Evolutionary conservation across 2,113 vertebrate species (phyloP).

Genomic region (Lutjanus erythropterus): DNA sequence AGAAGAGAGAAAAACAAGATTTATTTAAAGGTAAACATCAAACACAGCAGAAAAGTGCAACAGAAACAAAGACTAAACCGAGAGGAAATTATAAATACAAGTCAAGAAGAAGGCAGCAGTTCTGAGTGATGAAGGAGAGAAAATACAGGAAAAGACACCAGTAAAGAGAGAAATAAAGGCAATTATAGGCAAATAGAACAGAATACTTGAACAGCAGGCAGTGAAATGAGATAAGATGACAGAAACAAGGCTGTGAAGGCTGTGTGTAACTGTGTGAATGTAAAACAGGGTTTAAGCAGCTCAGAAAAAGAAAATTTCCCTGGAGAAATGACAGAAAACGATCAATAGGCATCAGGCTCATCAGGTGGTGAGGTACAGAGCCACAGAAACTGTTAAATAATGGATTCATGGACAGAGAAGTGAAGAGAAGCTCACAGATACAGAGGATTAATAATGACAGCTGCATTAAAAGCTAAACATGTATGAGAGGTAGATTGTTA

Average conservation of each 20-base stretch:
- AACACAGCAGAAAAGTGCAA: slow-evolving; percentile 57
- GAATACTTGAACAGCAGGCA: background rate
- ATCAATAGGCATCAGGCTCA: background rate
- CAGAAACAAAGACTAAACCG: slow-evolving; percentile 34
- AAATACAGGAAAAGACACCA: slow-evolving; percentile 6
- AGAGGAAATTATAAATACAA: slow-evolving; percentile 12
- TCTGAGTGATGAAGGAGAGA: slow-evolving; percentile 14
- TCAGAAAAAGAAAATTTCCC: background rate
- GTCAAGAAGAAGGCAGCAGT: slow-evolving; percentile 6
- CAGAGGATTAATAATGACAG: slow-evolving; percentile 1
- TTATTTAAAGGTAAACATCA: slow-evolving; percentile 73
- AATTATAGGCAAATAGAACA: background rate
- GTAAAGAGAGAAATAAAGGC: background rate
- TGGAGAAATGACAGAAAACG: background rate
- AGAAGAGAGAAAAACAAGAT: slow-evolving; percentile 44
- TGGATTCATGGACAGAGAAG: slow-evolving; percentile 3
- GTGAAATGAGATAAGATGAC: background rate
- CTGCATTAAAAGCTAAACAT: slow-evolving; percentile 50
- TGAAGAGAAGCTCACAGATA: background rate
- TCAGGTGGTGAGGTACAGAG: slow-evolving; percentile 14
- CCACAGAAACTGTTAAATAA: too few species aligned
- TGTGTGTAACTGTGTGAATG: background rate
- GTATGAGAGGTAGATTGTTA: slow-evolving; percentile 84
- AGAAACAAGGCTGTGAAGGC: background rate
- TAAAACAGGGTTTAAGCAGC: slow-evolving; percentile 5